Conservation (phyloP, 2,797 vertebrate species). For the Lagodon rhomboides region DNA sequence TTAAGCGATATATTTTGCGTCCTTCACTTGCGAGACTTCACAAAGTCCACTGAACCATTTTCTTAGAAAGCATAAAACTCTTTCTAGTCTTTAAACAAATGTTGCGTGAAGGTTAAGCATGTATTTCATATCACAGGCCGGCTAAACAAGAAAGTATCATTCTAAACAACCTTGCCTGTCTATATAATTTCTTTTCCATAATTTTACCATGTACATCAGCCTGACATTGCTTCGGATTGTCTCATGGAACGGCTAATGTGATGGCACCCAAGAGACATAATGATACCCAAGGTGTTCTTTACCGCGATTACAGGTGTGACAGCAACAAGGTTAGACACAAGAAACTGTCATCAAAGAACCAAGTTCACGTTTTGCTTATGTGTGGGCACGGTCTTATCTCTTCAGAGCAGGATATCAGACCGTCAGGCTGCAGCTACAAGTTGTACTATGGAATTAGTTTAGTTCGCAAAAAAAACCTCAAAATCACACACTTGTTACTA, state of each 20-base stretch:
- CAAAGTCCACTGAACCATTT: conserved; percentile 33
- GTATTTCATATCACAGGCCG: conserved; percentile 17
- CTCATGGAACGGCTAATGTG: conserved; percentile 49
- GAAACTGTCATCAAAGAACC: conserved; percentile 15
- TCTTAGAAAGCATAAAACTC: conserved; percentile 36
- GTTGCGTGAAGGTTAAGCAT: conserved; percentile 58
- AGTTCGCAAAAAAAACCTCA: conserved; percentile 26
- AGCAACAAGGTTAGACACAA: conserved; percentile 42
- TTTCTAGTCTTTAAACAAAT: conserved; percentile 30
- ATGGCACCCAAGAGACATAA: conserved; percentile 48
- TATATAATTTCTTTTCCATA: conserved; percentile 24
- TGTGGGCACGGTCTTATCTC: neutral
- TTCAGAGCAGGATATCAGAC: neutral
- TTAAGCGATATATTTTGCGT: conserved; percentile 39
- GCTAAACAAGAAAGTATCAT: conserved; percentile 3
- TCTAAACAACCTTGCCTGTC: conserved; percentile 50
- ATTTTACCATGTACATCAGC: conserved; percentile 25
- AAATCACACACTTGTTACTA: neutral
- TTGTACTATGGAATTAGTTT: neutral
- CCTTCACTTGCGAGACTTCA: conserved; percentile 54
- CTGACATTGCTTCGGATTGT: conserved; percentile 27
- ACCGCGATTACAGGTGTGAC: conserved; percentile 44
- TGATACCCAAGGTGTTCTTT: conserved; percentile 35
- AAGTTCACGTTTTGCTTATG: neutral
- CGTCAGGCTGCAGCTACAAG: conserved; percentile 5